Percentiles rank a stretch among this genome's conserved stretches.
phyloP scores from a whole-genome alignment of 2,797 vertebrate genomes.

The Poeciliopsis paucimaculata region DNA sequence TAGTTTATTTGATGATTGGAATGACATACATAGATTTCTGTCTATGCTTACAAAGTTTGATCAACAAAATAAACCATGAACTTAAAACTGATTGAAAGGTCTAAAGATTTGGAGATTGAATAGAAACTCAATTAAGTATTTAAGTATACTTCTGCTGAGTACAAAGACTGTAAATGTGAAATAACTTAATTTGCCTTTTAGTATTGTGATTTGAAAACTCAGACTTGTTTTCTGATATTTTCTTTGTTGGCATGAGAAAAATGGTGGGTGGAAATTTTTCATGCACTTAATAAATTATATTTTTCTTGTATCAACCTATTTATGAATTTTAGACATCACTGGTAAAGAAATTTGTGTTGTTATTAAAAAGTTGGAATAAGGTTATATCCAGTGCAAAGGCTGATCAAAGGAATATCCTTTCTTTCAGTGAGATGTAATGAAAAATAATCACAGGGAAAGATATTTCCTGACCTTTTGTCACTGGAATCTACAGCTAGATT shows the following conservation, averaged over 20 bases:
- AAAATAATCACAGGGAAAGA: background rate
- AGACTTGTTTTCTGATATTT: background rate
- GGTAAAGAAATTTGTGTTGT: background rate
- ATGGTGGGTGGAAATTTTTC: background rate
- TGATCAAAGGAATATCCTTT: background rate
- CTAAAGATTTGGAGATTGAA: background rate
- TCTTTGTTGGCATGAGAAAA: background rate
- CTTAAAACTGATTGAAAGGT: background rate
- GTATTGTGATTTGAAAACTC: background rate
- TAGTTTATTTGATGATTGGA: background rate
- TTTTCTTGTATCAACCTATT: background rate
- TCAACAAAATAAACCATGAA: background rate
- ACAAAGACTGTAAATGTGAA: background rate
- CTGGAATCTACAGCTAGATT: background rate
- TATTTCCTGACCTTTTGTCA: background rate
- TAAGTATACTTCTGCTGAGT: background rate
- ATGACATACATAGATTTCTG: background rate
- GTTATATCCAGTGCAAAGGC: background rate
- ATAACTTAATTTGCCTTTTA: background rate
- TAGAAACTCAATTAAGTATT: background rate
- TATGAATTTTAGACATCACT: background rate
- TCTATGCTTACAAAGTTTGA: background rate
- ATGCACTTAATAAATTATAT: background rate
- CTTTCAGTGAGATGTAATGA: background rate
- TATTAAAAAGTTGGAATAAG: background rate